Conservation (phyloP, 1,140 invertebrate species). For the Hyles vespertilio region DNA sequence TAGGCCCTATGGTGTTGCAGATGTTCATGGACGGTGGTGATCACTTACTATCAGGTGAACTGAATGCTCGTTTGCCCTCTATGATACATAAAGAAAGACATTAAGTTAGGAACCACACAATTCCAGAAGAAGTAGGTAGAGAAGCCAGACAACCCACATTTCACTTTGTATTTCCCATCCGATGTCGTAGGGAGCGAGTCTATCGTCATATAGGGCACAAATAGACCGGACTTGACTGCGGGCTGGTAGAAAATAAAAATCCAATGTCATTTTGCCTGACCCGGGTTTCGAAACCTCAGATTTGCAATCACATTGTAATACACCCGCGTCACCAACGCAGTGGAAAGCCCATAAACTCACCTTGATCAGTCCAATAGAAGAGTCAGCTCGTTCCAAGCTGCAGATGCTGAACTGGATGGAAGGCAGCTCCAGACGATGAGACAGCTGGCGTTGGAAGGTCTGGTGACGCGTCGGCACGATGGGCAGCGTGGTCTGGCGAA, state of each 20-base stretch:
- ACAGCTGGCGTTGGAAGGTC: conserved; percentile 86
- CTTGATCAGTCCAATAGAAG: conserved; percentile 82
- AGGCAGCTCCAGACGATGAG: conserved; percentile 83
- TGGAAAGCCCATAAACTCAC: conserved; percentile 51
- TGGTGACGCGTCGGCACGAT: conserved; percentile 87
- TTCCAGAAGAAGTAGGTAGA: too few species aligned
- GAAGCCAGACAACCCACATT: neutral
- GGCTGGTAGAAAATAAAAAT: too few species aligned
- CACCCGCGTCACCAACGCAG: neutral
- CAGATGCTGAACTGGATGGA: conserved; percentile 87
- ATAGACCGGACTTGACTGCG: neutral
- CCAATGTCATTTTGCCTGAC: too few species aligned
- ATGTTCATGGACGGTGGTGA: too few species aligned
- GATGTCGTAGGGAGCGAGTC: neutral
- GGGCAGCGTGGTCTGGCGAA: conserved; percentile 87
- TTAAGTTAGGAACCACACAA: neutral
- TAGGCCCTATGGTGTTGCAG: neutral
- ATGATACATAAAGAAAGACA: neutral
- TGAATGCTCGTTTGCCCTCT: too few species aligned
- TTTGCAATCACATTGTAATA: too few species aligned
- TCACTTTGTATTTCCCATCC: neutral
- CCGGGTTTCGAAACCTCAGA: too few species aligned
- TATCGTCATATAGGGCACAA: neutral
- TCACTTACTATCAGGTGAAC: too few species aligned
- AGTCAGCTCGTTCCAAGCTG: conserved; percentile 81